Base-by-base conservation (phyloP, 1,140 invertebrate genomes). In the Pseudomyrmex concolor region DNA sequence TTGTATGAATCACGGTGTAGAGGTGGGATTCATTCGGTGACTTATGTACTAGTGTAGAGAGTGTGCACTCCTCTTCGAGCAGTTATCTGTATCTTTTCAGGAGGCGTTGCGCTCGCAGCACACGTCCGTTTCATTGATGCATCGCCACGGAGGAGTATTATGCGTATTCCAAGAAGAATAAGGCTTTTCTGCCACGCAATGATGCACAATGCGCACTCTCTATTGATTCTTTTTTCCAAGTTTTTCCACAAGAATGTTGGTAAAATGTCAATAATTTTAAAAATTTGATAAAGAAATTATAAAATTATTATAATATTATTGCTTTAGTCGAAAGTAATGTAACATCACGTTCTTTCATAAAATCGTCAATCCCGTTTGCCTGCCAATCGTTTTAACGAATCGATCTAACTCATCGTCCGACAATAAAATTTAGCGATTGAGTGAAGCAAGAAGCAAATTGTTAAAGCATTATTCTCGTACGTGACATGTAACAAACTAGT, bases 61-160 rank as follows among this genome's bases (percentile, higher is more conserved):
- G 76, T 78, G 17, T 25, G 54, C 19, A 57, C 64, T 78, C 51
- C 64, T 70, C 34, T 48, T 70, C 17, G 25, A 70, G 43, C 64
- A 66, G 51, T 78, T 66, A 70, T 45, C 64, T 70, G 64, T 59
- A 59, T 78, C 76, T 50, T 57, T 70, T 70, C 64, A 78, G 54
- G 63, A 50, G 64, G 15, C 34, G 54, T 70, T 70, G 51, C 43
- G 64, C 34, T 67, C 12, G 17, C 25, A 8, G 62, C 55, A 72
- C 54, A 50, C n/a, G 77, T 54, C 7, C 34, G 63, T 78, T 57
- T 78, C 64, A 59, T 59, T 68, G 64, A 70, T 22, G 54, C 57
- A 5, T 78, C 15, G 13, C n/a, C 34, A 43, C 43, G 17, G 8
- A 66, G 9, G 3, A 4, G 3, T 25, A 51, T 19, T 1, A 70